Percentiles rank a stretch among this genome's conserved stretches.
These are phyloP conservation scores for Prionailurus bengalensis DNA, from an alignment of 2,113 vertebrate species.

Conservation along the genomic window DNA sequence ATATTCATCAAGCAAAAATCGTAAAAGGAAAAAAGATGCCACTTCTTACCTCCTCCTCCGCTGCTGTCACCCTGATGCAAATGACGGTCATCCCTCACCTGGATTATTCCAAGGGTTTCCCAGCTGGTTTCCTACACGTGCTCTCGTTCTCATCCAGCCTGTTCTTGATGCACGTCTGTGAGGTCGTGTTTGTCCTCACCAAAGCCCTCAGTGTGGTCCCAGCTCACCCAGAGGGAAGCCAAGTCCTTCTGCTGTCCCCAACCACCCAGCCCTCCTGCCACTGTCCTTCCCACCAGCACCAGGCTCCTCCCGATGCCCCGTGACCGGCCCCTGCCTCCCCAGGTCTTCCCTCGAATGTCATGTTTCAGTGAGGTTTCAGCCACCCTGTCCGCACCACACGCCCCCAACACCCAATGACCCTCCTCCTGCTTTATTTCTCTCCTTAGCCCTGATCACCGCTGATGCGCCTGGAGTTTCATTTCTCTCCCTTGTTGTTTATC, in stretches of 20 bases:
- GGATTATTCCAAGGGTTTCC: not conserved
- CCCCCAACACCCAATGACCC: not conserved
- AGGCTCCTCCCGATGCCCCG: rapidly evolving
- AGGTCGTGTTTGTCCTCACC: not conserved
- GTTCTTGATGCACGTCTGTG: not conserved
- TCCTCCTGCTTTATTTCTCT: not conserved
- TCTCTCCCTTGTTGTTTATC: not conserved
- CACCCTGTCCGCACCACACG: not conserved
- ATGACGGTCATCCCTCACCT: rapidly evolving
- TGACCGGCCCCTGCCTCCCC: not conserved
- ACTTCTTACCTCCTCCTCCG: not conserved
- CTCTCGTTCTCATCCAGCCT: not conserved
- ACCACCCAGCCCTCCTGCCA: rapidly evolving
- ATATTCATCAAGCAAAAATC: not conserved
- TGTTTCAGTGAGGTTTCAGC: not conserved
- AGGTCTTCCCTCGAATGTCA: not conserved
- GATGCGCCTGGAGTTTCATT: not conserved
- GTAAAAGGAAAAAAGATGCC: not conserved
- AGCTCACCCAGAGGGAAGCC: not conserved
- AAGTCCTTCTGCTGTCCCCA: no score
- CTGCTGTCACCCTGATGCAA: not conserved
- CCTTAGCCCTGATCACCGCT: not conserved
- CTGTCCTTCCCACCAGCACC: not conserved
- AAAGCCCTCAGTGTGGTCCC: not conserved
- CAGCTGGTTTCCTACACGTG: not conserved